A percentile compares a stretch with the other conserved stretches of the same genome.
These are phyloP conservation scores for Epirrhoe tristata DNA, from an alignment of 2,888 invertebrate genomes.

Conservation along the genomic window DNA sequence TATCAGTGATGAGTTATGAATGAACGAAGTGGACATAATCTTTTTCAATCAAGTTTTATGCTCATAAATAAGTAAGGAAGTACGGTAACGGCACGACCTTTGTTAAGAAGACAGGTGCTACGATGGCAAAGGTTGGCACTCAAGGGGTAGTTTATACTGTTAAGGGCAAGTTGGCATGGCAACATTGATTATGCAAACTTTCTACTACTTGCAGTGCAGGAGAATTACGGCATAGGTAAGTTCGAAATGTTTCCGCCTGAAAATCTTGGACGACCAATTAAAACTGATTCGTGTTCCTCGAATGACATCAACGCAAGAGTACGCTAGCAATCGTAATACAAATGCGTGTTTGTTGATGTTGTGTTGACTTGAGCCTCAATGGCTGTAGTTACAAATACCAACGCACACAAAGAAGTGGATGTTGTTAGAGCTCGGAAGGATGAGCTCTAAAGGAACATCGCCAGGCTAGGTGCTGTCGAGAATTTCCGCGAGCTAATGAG, in stretches of 20 bases:
- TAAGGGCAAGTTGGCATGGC: constrained; percentile 48
- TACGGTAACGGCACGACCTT: constrained; percentile 2
- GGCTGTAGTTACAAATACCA: constrained; percentile 51
- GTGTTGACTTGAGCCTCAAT: constrained; percentile 23
- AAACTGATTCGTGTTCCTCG: constrained; percentile 39
- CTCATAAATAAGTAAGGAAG: not conserved
- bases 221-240: not conserved
- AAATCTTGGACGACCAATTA: constrained; percentile 1
- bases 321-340: constrained; percentile 30
- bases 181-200: constrained; percentile 44
- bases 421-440: constrained; percentile 21
- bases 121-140: constrained; percentile 3
- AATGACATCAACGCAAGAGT: constrained; percentile 49
- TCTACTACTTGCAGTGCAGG: constrained; percentile 9
- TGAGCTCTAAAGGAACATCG: constrained; percentile 38
- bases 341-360: constrained; percentile 45
- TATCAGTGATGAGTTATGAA: too few relatives aligned
- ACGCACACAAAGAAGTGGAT: constrained; percentile 47
- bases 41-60: not conserved
- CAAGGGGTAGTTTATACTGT: constrained; percentile 14
- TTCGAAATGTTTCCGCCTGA: not conserved
- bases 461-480: constrained; percentile 46
- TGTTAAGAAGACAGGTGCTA: constrained; percentile 23
- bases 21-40: too few relatives aligned
- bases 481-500: constrained; percentile 61